phyloP scores from a whole-genome alignment of 2,888 invertebrate genomes.

The Rhopalosiphum nymphaeae region DNA sequence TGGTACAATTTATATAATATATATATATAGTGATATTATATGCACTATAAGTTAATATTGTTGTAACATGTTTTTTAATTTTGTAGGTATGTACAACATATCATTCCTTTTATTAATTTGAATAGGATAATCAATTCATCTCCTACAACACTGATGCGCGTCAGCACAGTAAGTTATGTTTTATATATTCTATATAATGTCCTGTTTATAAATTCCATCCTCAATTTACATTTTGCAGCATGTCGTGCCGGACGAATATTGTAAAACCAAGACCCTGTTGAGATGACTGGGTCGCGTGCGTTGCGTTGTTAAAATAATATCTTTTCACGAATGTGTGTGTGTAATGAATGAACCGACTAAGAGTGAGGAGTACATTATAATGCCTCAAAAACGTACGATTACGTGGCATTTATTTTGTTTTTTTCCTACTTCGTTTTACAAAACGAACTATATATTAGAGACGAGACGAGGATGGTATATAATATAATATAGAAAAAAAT shows the following conservation, averaged over 20 bases:
- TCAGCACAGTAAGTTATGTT: not conserved
- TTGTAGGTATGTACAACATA: not conserved
- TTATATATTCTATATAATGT: not conserved
- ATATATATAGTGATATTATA: not conserved
- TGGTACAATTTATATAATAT: not conserved
- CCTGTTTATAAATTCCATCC: not conserved
- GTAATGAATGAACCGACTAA: constrained; percentile 39
- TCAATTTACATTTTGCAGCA: not conserved
- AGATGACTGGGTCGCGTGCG: not conserved
- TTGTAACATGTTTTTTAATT: not conserved
- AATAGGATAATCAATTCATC: not conserved
- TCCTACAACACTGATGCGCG: not conserved
- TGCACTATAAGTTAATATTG: not conserved
- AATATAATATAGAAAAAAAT: not conserved
- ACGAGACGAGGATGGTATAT: not conserved
- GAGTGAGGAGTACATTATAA: not conserved
- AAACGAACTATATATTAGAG: constrained; percentile 35
- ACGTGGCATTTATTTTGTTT: constrained; percentile 14
- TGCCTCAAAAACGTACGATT: constrained; percentile 55
- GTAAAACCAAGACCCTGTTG: not conserved
- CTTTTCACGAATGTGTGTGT: not conserved
- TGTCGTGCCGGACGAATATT: not conserved
- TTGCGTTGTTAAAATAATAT: not conserved
- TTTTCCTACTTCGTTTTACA: not conserved
- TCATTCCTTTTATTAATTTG: not conserved